Evolutionary conservation across 2,797 vertebrate species (phyloP).

Genomic region (Heterohyrax brucei): DNA sequence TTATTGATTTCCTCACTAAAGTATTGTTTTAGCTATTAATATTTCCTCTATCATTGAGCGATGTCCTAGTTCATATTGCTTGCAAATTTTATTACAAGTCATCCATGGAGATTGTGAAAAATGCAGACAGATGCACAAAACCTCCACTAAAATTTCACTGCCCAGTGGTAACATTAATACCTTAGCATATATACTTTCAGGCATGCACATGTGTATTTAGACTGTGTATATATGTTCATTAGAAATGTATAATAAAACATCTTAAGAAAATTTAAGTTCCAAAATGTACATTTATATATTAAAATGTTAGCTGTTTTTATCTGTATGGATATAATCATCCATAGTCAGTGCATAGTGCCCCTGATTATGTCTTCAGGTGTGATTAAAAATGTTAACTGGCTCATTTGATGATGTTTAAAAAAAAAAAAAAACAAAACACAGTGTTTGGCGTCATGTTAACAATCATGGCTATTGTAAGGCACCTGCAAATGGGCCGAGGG

Average conservation of each 20-base stretch:
- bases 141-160: not conserved
- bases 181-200: not conserved
- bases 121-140: not conserved
- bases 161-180: slow-evolving; percentile 38
- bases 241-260: slow-evolving; percentile 51
- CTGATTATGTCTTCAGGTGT: slow-evolving; percentile 14
- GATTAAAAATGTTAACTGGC: slow-evolving; percentile 56
- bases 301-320: not conserved
- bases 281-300: slow-evolving; percentile 30
- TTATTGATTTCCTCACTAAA: not conserved
- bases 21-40: not conserved
- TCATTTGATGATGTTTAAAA: not conserved
- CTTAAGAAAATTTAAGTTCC: slow-evolving; percentile 22
- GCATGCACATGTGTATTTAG: not conserved
- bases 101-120: not conserved
- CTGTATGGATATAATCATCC: not conserved
- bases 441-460: slow-evolving; percentile 20
- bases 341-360: slow-evolving; percentile 18
- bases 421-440: not conserved
- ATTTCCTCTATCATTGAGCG: slow-evolving; percentile 36
- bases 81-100: not conserved
- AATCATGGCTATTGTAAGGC: slow-evolving; percentile 9
- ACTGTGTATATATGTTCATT: slow-evolving; percentile 19
- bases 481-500: not conserved
- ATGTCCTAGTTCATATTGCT: not conserved